Base-by-base conservation (phyloP, 2,113 vertebrate species). In the Centrocercus urophasianus region DNA sequence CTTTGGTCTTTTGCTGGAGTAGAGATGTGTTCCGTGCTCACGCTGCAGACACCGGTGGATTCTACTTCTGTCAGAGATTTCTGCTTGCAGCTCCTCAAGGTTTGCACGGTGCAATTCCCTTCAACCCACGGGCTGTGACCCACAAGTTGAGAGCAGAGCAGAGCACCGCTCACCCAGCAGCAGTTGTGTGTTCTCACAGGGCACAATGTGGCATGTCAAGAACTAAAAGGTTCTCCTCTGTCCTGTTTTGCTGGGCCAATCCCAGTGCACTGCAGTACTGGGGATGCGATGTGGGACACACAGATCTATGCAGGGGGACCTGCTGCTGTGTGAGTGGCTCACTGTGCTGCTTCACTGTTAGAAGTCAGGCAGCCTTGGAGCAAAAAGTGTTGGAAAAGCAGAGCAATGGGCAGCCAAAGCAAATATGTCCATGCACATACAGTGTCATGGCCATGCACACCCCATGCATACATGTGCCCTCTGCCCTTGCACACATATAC, bases 201-300 rank as follows among this genome's bases (percentile, higher is more conserved):
- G 24, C 38, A 9, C 27, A 52, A 36, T 36, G 27, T 32, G 28
- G 10, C 6, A 24, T 32, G 70, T 42, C 57, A 54, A 54, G 42
- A 76, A 36, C 40, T 34, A 20, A 3, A 36, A 61, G 45, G 59
- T 40, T 34, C 42, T 43, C 42, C 50, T 60, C 38, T 4, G 0
- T 47, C 75, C 64, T 16, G 56, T 34, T 59, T 48, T 32, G 64
- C 24, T 45, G 30, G 48, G 22, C 45, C 47, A 56, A 77, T 25
- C 77, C 76, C 60, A 3, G 18, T 56, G 48, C 14, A 25, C 71
- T 20, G 28, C 71, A 57, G 50, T 76, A 59, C 64, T 11, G 8
- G 50, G 28, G 32, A 8, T 27, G 28, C 2, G 1, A 28, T 1
- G 18, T 11, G 40, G 8, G 14, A 8, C 1, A 3, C 3, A 0